Evolutionary conservation across 2,797 vertebrate species (phyloP).

Genomic region (Ciconia nigra): DNA sequence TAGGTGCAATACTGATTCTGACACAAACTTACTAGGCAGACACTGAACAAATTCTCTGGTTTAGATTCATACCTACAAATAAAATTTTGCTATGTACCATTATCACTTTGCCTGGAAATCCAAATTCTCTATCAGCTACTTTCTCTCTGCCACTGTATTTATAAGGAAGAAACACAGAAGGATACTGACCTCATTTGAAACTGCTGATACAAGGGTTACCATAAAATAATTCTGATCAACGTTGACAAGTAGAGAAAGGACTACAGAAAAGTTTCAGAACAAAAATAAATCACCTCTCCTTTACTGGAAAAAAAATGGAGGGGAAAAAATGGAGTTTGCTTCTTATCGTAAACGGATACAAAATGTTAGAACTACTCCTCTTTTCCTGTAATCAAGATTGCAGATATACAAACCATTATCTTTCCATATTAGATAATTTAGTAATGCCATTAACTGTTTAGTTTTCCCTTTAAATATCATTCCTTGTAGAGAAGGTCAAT

Average conservation of each 20-base stretch:
- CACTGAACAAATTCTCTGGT: not conserved
- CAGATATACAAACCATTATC: conserved; percentile 1
- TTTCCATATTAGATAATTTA: not conserved
- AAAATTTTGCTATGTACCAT: not conserved
- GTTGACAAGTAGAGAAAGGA: not conserved
- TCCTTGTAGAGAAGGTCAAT: not conserved
- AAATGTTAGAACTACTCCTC: not conserved
- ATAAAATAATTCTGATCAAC: not conserved
- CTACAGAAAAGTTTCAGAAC: not conserved
- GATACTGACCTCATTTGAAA: not conserved
- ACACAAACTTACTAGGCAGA: not conserved
- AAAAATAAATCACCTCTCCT: not conserved
- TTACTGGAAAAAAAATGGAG: not conserved
- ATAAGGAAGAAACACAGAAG: not conserved
- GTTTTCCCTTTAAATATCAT: not conserved
- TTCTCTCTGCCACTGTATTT: not conserved
- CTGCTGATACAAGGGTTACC: not conserved
- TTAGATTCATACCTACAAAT: not conserved
- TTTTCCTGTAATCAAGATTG: conserved; percentile 18
- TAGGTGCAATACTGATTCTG: not conserved
- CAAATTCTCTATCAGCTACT: not conserved
- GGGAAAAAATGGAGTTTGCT: not conserved
- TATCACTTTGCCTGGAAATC: not conserved
- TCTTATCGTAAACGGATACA: not conserved
- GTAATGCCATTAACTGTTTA: conserved; percentile 8